Base-by-base conservation (phyloP, 2,113 vertebrate genomes). In the Oophaga pumilio region DNA sequence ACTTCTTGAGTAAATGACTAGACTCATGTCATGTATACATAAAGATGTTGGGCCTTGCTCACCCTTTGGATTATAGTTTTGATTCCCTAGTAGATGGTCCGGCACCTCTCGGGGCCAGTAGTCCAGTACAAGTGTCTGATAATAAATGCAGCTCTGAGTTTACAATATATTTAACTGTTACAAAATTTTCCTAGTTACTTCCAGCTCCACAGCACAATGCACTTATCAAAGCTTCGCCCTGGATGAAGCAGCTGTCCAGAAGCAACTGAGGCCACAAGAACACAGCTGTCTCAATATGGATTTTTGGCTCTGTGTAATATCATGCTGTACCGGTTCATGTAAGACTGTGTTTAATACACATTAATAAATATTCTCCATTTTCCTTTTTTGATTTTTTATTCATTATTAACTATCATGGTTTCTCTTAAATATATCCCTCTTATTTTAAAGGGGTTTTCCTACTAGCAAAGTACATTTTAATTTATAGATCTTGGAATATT, bases 261-360 rank as follows among this genome's bases (percentile, higher is more conserved):
- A 82, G 64, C 80, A 82, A 82, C 80, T 68, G 80, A 82, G 81
- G 81, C 81, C 62, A 83, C 81, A 83, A 83, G 81, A 83, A 83
- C 81, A 69, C 81, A 83, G 81, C 60, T 83, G 81, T 83, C 81
- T 83, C 64, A 69, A 83, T 83, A 83, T 83, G 81, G 62, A 68
- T 83, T 52, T 83, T 83, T 83, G 81, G 81, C 43, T 82, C 80
- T 68, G 43, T 10, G 62, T 68, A 8, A n/a, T 15, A 15, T 52
- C 62, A 69, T 18, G 62, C 62, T 83, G 81, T 69, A 83, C n/a
- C 24, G 62, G 49, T 52, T 68, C 49, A 26, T 20, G 14, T 24
- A 26, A 66, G 13, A 15, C 20, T 52, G 68, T 82, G 80, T 50
- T 82, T 82, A n/a, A 82, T 68, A 22, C 33, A 83, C n/a, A 7